These are phyloP conservation scores for Drosophila novamexicana DNA, from an alignment of 1,140 invertebrate species.

Conservation along the genomic window DNA sequence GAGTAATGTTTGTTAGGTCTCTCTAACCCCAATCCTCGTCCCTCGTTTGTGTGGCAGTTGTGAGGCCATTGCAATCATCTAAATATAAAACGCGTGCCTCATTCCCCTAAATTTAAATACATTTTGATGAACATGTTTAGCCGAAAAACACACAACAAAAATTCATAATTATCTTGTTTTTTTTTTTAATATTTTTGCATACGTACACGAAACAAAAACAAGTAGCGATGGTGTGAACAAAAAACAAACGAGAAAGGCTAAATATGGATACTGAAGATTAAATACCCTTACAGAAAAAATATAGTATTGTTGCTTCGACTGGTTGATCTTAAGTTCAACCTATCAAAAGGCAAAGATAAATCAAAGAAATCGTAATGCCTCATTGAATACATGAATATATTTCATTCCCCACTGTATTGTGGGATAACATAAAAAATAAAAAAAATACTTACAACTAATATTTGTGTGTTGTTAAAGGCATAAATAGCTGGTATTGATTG, in stretches of 20 bases:
- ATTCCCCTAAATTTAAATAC: slow-evolving; percentile 64
- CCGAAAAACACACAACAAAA: slow-evolving; percentile 36
- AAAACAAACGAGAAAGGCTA: not conserved
- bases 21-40: not conserved
- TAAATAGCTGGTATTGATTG: too few relatives aligned
- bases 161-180: slow-evolving; percentile 62
- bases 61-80: slow-evolving; percentile 64
- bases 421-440: too few relatives aligned
- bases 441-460: too few relatives aligned
- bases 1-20: not conserved
- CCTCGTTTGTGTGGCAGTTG: slow-evolving; percentile 1
- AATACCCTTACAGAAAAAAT: slow-evolving; percentile 1
- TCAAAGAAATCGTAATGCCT: too few relatives aligned
- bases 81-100: slow-evolving; percentile 79
- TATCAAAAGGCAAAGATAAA: too few relatives aligned
- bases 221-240: slow-evolving; percentile 26
- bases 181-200: slow-evolving; percentile 25
- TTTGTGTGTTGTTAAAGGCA: too few relatives aligned
- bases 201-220: slow-evolving; percentile 32
- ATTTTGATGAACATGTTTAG: slow-evolving; percentile 61
- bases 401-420: too few relatives aligned
- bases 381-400: too few relatives aligned
- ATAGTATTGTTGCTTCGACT: too few relatives aligned
- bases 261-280: not conserved
- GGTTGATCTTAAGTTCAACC: too few relatives aligned